phyloP scores from a whole-genome alignment of 2,113 vertebrate species.

The Colaptes auratus region DNA sequence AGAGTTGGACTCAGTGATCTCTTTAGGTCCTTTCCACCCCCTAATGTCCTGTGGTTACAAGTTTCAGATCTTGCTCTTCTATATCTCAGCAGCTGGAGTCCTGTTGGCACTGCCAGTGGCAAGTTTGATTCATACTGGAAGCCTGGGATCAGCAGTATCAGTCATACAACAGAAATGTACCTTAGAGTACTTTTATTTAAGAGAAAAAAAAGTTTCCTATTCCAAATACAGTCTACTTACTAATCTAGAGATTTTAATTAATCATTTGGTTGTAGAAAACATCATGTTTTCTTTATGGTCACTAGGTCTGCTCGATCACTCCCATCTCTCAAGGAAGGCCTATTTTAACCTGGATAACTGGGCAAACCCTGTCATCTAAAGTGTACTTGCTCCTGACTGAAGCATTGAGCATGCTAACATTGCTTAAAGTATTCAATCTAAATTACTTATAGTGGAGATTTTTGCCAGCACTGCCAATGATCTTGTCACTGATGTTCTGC shows the following conservation, averaged over 20 bases:
- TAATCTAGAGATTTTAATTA: not conserved
- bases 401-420: not conserved
- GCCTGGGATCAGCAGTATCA: not conserved
- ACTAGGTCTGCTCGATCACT: not conserved
- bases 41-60: not conserved
- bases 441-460: not conserved
- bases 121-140: not conserved
- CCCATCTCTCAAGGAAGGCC: not conserved
- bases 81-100: not conserved
- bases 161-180: not conserved
- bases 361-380: not conserved
- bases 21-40: no score
- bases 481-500: not conserved
- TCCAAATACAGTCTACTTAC: not conserved
- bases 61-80: not conserved
- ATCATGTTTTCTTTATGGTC: not conserved
- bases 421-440: not conserved
- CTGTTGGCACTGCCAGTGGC: not conserved
- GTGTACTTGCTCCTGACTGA: not conserved
- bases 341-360: not conserved
- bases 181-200: not conserved
- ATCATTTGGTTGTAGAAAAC: not conserved
- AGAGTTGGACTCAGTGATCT: no score
- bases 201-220: not conserved
- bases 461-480: not conserved